phyloP scores from a whole-genome alignment of 2,888 invertebrate species.

The Pyrochroa serraticornis region DNA sequence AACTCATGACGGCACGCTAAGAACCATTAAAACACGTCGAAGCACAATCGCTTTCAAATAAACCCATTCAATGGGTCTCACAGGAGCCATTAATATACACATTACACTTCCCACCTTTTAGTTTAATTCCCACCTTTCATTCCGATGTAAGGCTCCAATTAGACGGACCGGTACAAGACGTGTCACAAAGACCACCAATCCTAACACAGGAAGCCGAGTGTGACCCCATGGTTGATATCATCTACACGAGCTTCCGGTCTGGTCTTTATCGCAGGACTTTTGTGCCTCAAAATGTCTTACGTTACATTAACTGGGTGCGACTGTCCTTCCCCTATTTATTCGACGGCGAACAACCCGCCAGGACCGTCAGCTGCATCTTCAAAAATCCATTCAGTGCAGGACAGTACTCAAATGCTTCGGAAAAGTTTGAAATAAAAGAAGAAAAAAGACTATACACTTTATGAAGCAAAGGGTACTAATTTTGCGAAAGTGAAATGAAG shows the following conservation, averaged over 20 bases:
- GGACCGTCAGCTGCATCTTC: neutral
- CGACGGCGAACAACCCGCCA: neutral
- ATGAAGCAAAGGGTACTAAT: too few relatives aligned
- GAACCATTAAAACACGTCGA: conserved; percentile 14
- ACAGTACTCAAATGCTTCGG: neutral
- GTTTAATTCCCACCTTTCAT: conserved; percentile 36
- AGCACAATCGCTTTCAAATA: conserved; percentile 14
- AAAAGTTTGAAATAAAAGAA: too few relatives aligned
- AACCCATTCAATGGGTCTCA: conserved; percentile 26
- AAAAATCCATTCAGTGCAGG: neutral
- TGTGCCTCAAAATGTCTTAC: conserved; percentile 1
- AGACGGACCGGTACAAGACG: conserved; percentile 27
- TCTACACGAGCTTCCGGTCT: conserved; percentile 24
- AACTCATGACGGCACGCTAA: conserved; percentile 15
- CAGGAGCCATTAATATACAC: conserved; percentile 30
- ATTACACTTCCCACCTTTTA: conserved; percentile 34
- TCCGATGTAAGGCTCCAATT: conserved; percentile 34
- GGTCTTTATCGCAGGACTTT: conserved; percentile 17
- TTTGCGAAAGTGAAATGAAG: too few relatives aligned
- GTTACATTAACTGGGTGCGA: too few relatives aligned
- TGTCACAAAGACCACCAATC: conserved; percentile 37
- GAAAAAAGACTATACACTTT: too few relatives aligned
- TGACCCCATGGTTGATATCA: conserved; percentile 34
- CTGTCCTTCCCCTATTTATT: too few relatives aligned
- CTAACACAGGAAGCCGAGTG: conserved; percentile 36